Evolutionary conservation across 2,113 vertebrate genomes (phyloP).

Genomic region (Glaucidium brasilianum): DNA sequence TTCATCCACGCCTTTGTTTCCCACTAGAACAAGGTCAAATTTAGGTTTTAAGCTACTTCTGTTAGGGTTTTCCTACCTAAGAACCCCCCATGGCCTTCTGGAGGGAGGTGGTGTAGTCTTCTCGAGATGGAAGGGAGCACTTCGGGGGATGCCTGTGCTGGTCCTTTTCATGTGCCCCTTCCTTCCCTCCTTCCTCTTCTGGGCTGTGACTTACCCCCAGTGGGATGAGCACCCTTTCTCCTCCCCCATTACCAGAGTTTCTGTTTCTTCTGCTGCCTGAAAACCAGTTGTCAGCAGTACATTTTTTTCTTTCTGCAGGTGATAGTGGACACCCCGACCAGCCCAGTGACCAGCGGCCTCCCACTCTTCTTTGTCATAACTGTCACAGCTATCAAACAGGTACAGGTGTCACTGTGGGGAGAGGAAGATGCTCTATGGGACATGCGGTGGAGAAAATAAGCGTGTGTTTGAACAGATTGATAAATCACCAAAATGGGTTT

Average conservation of each 20-base stretch:
- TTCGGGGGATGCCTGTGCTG: no score
- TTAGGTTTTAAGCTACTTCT: background rate
- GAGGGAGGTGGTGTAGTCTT: background rate
- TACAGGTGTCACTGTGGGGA: background rate
- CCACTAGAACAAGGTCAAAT: background rate
- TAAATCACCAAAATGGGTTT: background rate
- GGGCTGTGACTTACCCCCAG: background rate
- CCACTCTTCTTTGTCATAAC: slow-evolving; percentile 98
- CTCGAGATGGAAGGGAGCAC: background rate
- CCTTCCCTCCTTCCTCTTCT: background rate
- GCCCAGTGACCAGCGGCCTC: slow-evolving; percentile 95
- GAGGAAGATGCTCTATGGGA: background rate
- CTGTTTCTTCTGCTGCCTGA: background rate
- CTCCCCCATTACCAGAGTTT: background rate
- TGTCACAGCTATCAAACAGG: slow-evolving; percentile 97
- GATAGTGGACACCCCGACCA: slow-evolving; percentile 97
- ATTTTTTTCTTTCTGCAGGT: slow-evolving; percentile 72
- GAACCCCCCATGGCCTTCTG: background rate
- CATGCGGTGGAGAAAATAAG: background rate
- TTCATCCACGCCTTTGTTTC: background rate
- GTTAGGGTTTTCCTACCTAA: background rate
- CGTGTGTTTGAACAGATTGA: background rate
- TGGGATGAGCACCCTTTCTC: background rate
- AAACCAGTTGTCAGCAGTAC: background rate
- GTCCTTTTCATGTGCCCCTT: background rate